Evolutionary conservation across 2,797 vertebrate genomes (phyloP).

Genomic region (Cyprinella venusta): DNA sequence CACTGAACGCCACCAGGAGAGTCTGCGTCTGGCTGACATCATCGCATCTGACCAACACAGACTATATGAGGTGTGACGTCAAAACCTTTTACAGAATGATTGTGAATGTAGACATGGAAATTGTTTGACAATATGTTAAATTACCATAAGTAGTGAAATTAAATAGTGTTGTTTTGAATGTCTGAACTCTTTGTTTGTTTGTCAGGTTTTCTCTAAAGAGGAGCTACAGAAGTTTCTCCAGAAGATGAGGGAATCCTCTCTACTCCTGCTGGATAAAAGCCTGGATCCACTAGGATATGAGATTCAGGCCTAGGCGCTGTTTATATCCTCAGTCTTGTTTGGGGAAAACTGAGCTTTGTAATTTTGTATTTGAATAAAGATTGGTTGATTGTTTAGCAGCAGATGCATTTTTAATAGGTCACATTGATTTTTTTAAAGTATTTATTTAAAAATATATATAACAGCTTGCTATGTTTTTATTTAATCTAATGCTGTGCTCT

Average conservation of each 20-base stretch:
- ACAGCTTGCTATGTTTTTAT: no score
- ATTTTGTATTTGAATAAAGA: slow-evolving; percentile 56
- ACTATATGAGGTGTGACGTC: slow-evolving; percentile 83
- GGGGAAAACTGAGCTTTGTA: neutral
- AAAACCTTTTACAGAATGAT: neutral
- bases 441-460: neutral
- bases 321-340: neutral
- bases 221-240: slow-evolving; percentile 89
- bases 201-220: slow-evolving; percentile 94
- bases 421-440: neutral
- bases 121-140: neutral
- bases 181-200: slow-evolving; percentile 17
- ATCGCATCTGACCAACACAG: slow-evolving; percentile 90
- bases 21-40: slow-evolving; percentile 89
- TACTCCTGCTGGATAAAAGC: slow-evolving; percentile 89
- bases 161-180: neutral
- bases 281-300: slow-evolving; percentile 94
- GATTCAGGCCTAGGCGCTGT: slow-evolving; percentile 80
- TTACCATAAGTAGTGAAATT: neutral
- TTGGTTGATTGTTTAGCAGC: slow-evolving; percentile 8
- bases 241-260: slow-evolving; percentile 93
- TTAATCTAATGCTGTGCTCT: no score
- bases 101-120: neutral
- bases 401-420: neutral
- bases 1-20: slow-evolving; percentile 90